A percentile compares a stretch with the other conserved stretches of the same genome.
These are phyloP conservation scores for Leucopsar rothschildi DNA, from an alignment of 2,113 vertebrate species.

Conservation along the genomic window DNA sequence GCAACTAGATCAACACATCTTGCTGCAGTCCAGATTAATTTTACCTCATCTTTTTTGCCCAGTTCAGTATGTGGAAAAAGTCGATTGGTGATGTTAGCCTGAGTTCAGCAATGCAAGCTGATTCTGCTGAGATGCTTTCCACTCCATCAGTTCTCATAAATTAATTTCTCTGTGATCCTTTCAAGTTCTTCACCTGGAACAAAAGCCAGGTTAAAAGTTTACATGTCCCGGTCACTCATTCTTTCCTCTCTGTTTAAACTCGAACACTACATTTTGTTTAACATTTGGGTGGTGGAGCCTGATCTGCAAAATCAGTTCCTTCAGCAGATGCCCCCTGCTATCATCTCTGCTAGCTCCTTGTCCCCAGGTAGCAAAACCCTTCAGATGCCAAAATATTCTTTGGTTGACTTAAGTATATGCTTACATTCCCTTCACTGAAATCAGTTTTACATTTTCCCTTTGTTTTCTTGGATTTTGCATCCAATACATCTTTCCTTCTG, in stretches of 20 bases:
- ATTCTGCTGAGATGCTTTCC: not conserved
- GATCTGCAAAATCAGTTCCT: not conserved
- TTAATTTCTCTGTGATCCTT: constrained; percentile 44
- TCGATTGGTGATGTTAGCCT: not conserved
- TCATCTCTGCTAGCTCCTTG: not conserved
- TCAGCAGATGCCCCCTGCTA: not conserved
- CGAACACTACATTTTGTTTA: not conserved
- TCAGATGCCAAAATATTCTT: not conserved
- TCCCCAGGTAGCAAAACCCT: not conserved
- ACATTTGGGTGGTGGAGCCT: not conserved
- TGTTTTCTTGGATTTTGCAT: not conserved
- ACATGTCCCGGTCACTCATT: not conserved
- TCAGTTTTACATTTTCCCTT: not conserved
- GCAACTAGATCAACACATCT: constrained; percentile 51
- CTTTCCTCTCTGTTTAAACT: not conserved
- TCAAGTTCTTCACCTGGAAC: constrained; percentile 47
- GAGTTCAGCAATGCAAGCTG: not conserved
- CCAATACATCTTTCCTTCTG: not conserved
- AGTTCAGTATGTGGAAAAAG: constrained; percentile 23
- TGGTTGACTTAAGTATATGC: not conserved
- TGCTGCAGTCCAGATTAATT: constrained; percentile 58
- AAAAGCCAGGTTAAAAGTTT: constrained; percentile 55
- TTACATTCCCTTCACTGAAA: not conserved
- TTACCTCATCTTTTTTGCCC: constrained; percentile 31
- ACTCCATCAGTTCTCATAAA: constrained; percentile 50